Percentiles rank a stretch among this genome's conserved stretches.
These are phyloP conservation scores for Ictalurus furcatus DNA, from an alignment of 2,113 vertebrate species.

Conservation along the genomic window DNA sequence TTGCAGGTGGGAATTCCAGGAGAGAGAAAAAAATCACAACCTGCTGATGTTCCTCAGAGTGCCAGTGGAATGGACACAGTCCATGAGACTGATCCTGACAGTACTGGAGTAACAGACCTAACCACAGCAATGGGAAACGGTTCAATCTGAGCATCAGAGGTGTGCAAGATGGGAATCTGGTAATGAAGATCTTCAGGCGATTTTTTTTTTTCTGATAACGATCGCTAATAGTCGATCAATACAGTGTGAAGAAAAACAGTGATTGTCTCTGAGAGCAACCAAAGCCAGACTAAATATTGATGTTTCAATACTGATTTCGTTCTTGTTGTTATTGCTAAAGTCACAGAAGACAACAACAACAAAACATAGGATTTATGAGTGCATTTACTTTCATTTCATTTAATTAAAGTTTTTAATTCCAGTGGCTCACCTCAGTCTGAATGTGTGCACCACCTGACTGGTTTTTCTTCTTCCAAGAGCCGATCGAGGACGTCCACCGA, in stretches of 20 bases:
- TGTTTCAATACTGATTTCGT: not conserved
- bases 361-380: not conserved
- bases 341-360: not conserved
- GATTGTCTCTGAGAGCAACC: not conserved
- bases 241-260: not conserved
- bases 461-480: not conserved
- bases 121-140: not conserved
- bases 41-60: not conserved
- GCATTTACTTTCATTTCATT: not conserved
- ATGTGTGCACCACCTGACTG: not conserved
- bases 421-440: not conserved
- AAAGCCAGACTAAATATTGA: not conserved
- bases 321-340: not conserved
- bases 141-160: not conserved
- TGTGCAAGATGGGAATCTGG: not conserved
- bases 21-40: not conserved
- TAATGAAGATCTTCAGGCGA: not conserved
- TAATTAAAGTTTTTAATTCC: not conserved
- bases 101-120: not conserved
- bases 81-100: not conserved
- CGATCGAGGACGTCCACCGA: not conserved
- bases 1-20: not conserved
- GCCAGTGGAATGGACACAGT: not conserved
- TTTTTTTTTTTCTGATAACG: not conserved
- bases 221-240: not conserved